Evolutionary conservation across 2,113 vertebrate species (phyloP), one percentile per base, ranked within the genome.

Genomic region (Nerophis ophidion): DNA sequence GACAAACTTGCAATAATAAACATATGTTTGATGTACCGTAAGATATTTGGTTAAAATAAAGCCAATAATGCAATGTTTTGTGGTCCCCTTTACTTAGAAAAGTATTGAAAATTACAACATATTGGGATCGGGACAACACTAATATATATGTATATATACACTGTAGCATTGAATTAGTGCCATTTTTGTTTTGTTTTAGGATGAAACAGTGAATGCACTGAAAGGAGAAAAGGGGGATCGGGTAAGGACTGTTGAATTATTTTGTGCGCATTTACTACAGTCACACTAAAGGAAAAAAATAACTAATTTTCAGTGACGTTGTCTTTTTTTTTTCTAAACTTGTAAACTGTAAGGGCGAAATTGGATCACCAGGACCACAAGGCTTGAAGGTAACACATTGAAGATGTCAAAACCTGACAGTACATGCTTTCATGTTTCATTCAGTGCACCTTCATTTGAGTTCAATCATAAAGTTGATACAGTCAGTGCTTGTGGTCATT

Each of bases 171-270:
- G 12, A 14, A 7, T 57, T 11, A 42, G 45, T 60, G 8, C 3
- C 53, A 14, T 70, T 7, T 56, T 70, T 68, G 8, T 70, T 17
- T 70, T 77, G 38, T 76, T 15, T 65, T 63, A 90, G 89, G 86
- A 83, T 54, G 84, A 82, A 66, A 44, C 65, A 36, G 81, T 85
- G 33, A 81, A 69, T 74, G 81, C 63, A 8, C 34, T 73, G 19
- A 97, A 92, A 67, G 93, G 93, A 65, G 91, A 92, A 73, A 95
- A 92, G 62, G 94, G 95, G 77, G 91, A 93, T 45, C 75, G 79
- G 87, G 95, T 98, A 87, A 90, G 84, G 88, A 42, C 7, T 38
- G 34, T 16, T 15, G 33, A 8, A 54, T 38, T 5, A 2, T 53
- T 12, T n/a, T 35, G 5, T 13, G 4, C 14, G 10, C 7, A 5